Evolutionary conservation across 2,888 invertebrate genomes (phyloP).

Genomic region (Pyralis farinalis): DNA sequence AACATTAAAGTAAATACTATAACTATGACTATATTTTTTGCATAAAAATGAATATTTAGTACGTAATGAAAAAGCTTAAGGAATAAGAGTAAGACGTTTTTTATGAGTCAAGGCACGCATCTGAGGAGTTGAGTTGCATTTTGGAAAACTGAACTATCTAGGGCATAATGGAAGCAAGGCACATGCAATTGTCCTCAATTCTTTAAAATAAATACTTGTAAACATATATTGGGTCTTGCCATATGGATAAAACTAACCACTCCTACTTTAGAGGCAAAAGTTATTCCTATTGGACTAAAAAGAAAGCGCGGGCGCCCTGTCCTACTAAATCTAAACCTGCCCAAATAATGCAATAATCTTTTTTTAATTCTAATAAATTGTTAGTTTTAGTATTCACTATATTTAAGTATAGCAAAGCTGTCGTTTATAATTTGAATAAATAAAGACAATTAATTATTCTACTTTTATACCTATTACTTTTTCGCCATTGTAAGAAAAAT

Average conservation of each 20-base stretch:
- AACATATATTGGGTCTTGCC: constrained; percentile 10
- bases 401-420: too few species aligned
- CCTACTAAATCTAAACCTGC: not conserved
- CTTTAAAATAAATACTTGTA: constrained; percentile 4
- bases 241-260: constrained; percentile 8
- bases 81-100: not conserved
- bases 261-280: not conserved
- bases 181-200: constrained; percentile 3
- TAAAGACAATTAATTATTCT: too few species aligned
- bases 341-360: not conserved
- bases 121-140: constrained; percentile 3
- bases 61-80: constrained; percentile 4
- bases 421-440: too few species aligned
- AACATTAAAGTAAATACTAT: constrained; percentile 5
- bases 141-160: not conserved
- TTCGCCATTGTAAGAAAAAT: too few species aligned
- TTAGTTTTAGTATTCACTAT: too few species aligned
- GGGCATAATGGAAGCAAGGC: constrained; percentile 8
- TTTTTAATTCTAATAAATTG: too few species aligned
- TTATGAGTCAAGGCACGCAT: constrained; percentile 6
- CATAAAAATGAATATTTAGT: constrained; percentile 6
- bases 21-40: constrained; percentile 7
- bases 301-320: not conserved
- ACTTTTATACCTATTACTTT: too few species aligned
- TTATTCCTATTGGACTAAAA: not conserved